phyloP scores from a whole-genome alignment of 2,113 vertebrate genomes.

The Pterophyllum scalare region DNA sequence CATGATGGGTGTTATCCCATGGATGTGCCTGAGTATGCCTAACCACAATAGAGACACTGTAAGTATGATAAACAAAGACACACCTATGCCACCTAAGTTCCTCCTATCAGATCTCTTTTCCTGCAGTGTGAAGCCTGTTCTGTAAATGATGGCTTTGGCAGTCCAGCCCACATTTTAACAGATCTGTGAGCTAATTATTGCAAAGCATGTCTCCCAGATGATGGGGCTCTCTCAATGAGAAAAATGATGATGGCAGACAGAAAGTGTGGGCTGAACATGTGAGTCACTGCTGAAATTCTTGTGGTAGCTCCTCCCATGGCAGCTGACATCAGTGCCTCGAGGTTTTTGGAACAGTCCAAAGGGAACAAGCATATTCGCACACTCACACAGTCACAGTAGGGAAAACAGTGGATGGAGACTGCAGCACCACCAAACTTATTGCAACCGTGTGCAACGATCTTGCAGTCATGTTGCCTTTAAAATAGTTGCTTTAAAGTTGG shows the following conservation, averaged over 20 bases:
- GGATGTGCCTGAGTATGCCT: not conserved
- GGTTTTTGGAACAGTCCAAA: not conserved
- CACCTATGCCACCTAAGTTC: not conserved
- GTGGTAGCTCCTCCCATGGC: accelerated
- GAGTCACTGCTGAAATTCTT: not conserved
- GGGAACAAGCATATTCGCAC: not conserved
- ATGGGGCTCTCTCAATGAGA: not conserved
- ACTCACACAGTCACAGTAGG: too few relatives aligned
- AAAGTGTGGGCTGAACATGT: accelerated
- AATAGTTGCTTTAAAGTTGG: not conserved
- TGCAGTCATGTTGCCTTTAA: not conserved
- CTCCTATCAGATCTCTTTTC: accelerated
- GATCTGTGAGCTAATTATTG: not conserved
- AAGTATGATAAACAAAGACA: not conserved
- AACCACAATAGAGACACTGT: not conserved
- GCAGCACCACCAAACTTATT: too few relatives aligned
- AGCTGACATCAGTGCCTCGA: not conserved
- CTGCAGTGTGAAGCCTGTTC: not conserved
- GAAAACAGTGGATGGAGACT: too few relatives aligned
- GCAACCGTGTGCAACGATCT: not conserved
- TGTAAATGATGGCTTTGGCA: too few relatives aligned
- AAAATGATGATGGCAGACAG: not conserved
- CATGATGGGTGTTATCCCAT: not conserved
- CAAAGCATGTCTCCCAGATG: not conserved
- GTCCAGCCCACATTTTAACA: not conserved